These are phyloP conservation scores for Troilus luridus DNA, from an alignment of 2,888 invertebrate species.

Conservation along the genomic window DNA sequence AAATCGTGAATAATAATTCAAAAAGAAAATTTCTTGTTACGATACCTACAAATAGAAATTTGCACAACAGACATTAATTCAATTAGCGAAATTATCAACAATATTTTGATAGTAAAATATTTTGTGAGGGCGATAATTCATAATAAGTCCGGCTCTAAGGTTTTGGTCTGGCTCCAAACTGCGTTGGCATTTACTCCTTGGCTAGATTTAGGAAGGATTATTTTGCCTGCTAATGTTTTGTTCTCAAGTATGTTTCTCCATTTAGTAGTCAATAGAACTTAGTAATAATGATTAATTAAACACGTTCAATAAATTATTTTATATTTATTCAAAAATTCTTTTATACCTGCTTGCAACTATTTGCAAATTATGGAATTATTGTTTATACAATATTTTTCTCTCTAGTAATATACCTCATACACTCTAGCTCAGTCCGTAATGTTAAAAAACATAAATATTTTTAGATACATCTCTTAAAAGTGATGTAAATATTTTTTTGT, in stretches of 20 bases:
- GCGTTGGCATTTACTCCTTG: constrained; percentile 9
- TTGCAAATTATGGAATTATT: no score
- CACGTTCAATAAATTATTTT: no score
- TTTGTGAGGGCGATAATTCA: constrained; percentile 21
- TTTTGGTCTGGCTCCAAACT: background rate
- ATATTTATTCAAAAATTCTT: no score
- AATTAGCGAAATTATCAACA: background rate
- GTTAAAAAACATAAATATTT: no score
- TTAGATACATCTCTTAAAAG: no score
- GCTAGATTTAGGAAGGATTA: constrained; percentile 34
- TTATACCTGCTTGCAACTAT: no score
- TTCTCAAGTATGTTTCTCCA: background rate
- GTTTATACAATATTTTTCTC: no score
- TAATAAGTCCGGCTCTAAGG: background rate
- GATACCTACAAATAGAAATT: background rate
- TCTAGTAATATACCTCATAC: no score
- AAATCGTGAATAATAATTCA: background rate
- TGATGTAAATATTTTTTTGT: no score
- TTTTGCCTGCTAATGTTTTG: constrained; percentile 24
- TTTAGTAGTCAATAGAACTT: background rate
- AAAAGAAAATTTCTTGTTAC: background rate
- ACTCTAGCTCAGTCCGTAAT: no score
- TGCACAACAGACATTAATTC: background rate
- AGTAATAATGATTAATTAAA: no score
- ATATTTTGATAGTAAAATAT: background rate